Conservation (phyloP, 2,888 invertebrate genomes). For the Philonicus albiceps region DNA sequence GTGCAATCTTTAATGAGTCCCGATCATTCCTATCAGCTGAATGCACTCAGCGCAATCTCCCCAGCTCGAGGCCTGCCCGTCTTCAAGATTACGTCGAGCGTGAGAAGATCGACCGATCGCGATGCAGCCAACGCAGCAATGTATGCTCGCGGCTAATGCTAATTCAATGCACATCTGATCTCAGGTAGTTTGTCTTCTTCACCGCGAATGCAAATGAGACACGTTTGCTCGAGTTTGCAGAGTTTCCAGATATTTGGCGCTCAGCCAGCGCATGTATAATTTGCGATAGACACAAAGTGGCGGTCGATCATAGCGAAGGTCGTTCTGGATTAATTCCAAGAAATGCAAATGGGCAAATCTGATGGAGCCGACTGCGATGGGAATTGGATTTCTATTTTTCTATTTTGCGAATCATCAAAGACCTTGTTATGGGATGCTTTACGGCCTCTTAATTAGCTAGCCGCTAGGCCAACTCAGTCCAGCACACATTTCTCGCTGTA, state of each 20-base stretch:
- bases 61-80: not conserved
- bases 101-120: not conserved
- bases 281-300: not conserved
- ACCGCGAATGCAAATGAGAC: not conserved
- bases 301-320: not conserved
- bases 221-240: not conserved
- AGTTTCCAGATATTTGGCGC: not conserved
- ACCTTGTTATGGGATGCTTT: not conserved
- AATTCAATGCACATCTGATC: not conserved
- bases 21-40: not conserved
- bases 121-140: not conserved
- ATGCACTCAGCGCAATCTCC: not conserved
- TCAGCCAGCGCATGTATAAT: not conserved
- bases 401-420: not conserved
- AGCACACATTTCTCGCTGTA: not conserved
- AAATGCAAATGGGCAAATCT: not conserved
- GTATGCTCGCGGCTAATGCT: not conserved
- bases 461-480: not conserved
- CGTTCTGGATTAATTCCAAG: not conserved
- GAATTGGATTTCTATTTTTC: constrained; percentile 3
- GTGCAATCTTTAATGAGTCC: not conserved
- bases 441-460: not conserved
- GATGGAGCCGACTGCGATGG: not conserved
- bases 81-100: not conserved
- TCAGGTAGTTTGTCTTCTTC: not conserved